Evolutionary conservation across 2,888 invertebrate genomes (phyloP).

Genomic region (Lymantria dispar): DNA sequence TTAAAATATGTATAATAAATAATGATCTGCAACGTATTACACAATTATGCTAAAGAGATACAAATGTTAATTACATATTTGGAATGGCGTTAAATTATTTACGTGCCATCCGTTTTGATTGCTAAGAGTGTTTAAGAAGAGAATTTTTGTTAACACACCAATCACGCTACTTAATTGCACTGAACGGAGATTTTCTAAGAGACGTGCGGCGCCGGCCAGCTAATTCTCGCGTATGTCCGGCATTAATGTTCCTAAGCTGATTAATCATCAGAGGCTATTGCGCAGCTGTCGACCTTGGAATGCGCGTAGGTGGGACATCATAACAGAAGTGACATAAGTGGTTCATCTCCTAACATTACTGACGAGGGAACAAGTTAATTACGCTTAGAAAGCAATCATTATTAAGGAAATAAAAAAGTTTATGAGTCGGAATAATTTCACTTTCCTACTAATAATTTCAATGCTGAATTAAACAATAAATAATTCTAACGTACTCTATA

Average conservation of each 20-base stretch:
- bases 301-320: conserved; percentile 72
- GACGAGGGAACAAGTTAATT: background rate
- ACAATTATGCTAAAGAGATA: background rate
- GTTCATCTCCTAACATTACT: conserved; percentile 45
- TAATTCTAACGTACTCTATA: conserved; percentile 9
- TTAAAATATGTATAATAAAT: conserved; percentile 39
- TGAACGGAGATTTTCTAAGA: conserved; percentile 10
- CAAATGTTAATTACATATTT: background rate
- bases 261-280: conserved; percentile 77
- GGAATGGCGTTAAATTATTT: background rate
- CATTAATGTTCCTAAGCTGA: conserved; percentile 63
- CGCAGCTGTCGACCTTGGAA: conserved; percentile 71
- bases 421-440: background rate
- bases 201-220: conserved; percentile 49
- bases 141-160: background rate
- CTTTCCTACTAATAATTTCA: background rate
- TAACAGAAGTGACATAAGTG: conserved; percentile 53
- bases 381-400: background rate
- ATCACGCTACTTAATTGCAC: conserved; percentile 27
- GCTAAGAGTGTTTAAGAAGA: too few relatives aligned
- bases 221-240: conserved; percentile 60
- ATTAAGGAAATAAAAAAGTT: background rate
- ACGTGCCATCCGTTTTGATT: background rate
- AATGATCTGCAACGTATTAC: conserved; percentile 14
- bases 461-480: background rate